Evolutionary conservation across 23 tunicate species (phyloP).

Genomic region (Oikopleura albicans): DNA sequence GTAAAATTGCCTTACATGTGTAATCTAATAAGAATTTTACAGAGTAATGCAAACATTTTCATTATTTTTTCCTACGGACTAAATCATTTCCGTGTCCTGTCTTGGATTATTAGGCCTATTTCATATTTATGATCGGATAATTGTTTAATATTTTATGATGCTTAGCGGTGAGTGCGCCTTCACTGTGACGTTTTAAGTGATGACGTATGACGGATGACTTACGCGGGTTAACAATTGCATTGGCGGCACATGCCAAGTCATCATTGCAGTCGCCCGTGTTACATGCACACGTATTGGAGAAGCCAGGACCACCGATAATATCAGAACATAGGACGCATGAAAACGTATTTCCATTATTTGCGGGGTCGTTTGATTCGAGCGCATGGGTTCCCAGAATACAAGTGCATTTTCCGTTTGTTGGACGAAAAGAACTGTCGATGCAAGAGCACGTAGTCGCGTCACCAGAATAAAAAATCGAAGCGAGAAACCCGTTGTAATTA

Average conservation of each 20-base stretch:
- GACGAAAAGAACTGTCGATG: background rate
- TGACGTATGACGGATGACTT: no score
- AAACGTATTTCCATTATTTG: background rate
- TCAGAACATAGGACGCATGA: background rate
- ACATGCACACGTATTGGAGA: background rate
- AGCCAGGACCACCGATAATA: background rate
- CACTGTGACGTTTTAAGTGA: no score
- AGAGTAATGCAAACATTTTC: no score
- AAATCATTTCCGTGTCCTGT: no score
- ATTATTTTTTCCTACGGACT: no score
- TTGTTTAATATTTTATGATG: no score
- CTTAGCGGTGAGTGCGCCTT: no score
- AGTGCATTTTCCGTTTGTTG: background rate
- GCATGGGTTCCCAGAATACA: background rate
- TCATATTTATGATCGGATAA: no score
- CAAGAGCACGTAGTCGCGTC: background rate
- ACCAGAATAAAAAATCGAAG: background rate
- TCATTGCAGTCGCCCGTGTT: background rate
- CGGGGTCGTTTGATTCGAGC: background rate
- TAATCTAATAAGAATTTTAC: no score
- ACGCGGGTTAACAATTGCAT: background rate
- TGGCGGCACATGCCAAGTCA: background rate
- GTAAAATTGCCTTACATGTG: no score
- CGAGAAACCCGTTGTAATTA: background rate
- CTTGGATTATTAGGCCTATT: no score